Evolutionary conservation across 2,888 invertebrate species (phyloP).

Genomic region (Malacosoma neustria): DNA sequence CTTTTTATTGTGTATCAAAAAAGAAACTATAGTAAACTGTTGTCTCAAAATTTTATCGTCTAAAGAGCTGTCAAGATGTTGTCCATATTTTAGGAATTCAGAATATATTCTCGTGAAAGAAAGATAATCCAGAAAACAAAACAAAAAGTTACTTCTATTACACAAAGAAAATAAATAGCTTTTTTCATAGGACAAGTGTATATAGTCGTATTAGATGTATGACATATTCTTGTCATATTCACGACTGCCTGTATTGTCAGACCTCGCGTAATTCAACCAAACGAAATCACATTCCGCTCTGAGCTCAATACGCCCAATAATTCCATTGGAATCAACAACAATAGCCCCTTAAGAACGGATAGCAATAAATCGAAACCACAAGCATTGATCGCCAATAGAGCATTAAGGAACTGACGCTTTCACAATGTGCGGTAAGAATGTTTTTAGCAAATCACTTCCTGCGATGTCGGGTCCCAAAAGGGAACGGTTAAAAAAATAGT

Average conservation of each 20-base stretch:
- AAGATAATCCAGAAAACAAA: conserved; percentile 8
- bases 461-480: conserved; percentile 38
- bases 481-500: conserved; percentile 51
- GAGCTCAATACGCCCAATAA: conserved; percentile 46
- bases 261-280: conserved; percentile 31
- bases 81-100: too few relatives aligned
- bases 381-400: conserved; percentile 59
- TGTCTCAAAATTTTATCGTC: too few relatives aligned
- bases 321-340: conserved; percentile 53
- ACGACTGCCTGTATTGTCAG: conserved; percentile 10
- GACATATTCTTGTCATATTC: conserved; percentile 14
- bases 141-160: neutral
- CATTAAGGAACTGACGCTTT: conserved; percentile 61
- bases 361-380: conserved; percentile 60
- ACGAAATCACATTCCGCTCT: conserved; percentile 35
- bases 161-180: neutral
- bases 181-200: neutral
- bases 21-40: too few relatives aligned
- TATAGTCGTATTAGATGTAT: conserved; percentile 4
- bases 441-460: conserved; percentile 73
- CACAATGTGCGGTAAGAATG: conserved; percentile 67
- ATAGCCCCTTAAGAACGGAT: conserved; percentile 54
- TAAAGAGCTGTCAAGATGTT: too few relatives aligned
- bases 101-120: too few relatives aligned
- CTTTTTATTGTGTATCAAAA: too few relatives aligned